These are phyloP conservation scores for Leucophora obtusa DNA, from an alignment of 2,888 invertebrate species.

Conservation along the genomic window DNA sequence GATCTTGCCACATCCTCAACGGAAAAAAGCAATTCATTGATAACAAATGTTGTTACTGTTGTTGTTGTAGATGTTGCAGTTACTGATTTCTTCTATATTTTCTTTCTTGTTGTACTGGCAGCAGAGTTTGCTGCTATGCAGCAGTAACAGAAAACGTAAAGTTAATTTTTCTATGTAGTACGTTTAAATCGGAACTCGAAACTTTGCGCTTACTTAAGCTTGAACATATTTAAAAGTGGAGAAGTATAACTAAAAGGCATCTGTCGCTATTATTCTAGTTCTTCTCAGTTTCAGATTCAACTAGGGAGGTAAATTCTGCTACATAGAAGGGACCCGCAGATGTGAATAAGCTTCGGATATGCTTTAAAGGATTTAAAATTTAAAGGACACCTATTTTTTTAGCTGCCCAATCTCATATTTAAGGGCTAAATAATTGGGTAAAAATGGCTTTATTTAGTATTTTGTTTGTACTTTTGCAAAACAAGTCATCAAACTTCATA, in stretches of 20 bases:
- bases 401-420: too few species aligned
- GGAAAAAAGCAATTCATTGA: constrained; percentile 66
- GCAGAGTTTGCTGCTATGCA: not conserved
- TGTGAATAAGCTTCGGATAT: too few species aligned
- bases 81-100: not conserved
- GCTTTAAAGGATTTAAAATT: too few species aligned
- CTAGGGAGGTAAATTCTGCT: too few species aligned
- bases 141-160: constrained; percentile 12
- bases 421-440: too few species aligned
- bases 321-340: too few species aligned
- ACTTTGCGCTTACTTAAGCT: constrained; percentile 2
- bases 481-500: too few species aligned
- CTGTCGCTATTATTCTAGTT: not conserved
- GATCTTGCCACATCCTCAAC: constrained; percentile 72
- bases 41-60: constrained; percentile 31
- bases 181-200: constrained; percentile 47
- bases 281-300: not conserved
- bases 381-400: too few species aligned
- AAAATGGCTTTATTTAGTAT: too few species aligned
- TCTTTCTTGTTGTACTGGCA: not conserved
- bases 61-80: not conserved
- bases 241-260: not conserved
- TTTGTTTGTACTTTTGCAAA: too few species aligned
- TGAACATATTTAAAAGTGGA: not conserved
- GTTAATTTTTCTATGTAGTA: constrained; percentile 7